Conservation (phyloP, 2,888 invertebrate species). For the Megastigmus dorsalis region DNA sequence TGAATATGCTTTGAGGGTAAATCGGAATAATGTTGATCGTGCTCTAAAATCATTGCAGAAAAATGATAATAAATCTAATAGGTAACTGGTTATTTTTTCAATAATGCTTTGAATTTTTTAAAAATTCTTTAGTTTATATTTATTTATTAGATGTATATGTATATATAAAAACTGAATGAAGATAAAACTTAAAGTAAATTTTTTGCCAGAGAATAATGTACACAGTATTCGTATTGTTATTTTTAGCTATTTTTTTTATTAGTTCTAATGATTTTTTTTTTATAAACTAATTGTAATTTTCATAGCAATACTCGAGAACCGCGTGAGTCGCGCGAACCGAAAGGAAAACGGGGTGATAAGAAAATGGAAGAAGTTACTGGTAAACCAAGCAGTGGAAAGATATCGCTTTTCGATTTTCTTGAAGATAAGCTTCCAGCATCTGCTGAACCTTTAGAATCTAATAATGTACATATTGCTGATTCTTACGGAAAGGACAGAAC, state of each 20-base stretch:
- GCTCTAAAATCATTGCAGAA: slow-evolving; percentile 82
- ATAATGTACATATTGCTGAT: slow-evolving; percentile 58
- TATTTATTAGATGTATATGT: too few species aligned
- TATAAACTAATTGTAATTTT: slow-evolving; percentile 1
- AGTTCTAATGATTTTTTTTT: slow-evolving; percentile 32
- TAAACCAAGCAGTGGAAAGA: slow-evolving; percentile 85
- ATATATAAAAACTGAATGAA: too few species aligned
- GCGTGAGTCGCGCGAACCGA: slow-evolving; percentile 75
- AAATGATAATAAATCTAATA: slow-evolving; percentile 64
- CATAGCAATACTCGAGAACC: slow-evolving; percentile 47
- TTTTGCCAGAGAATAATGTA: too few species aligned
- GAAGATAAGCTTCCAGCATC: slow-evolving; percentile 85
- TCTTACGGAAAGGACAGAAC: slow-evolving; percentile 58
- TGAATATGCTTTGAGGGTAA: slow-evolving; percentile 82
- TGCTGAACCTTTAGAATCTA: slow-evolving; percentile 75
- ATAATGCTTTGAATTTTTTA: too few species aligned
- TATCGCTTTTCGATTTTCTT: slow-evolving; percentile 88
- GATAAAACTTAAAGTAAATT: too few species aligned
- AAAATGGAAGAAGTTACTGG: slow-evolving; percentile 77
- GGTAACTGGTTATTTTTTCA: too few species aligned
- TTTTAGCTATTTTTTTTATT: slow-evolving; percentile 6
- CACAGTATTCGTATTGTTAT: too few species aligned
- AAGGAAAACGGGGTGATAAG: slow-evolving; percentile 70
- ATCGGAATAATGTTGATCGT: slow-evolving; percentile 83
- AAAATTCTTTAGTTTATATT: too few species aligned